Evolutionary conservation across 2,888 invertebrate genomes (phyloP).

Genomic region (Ophioninae sp.): DNA sequence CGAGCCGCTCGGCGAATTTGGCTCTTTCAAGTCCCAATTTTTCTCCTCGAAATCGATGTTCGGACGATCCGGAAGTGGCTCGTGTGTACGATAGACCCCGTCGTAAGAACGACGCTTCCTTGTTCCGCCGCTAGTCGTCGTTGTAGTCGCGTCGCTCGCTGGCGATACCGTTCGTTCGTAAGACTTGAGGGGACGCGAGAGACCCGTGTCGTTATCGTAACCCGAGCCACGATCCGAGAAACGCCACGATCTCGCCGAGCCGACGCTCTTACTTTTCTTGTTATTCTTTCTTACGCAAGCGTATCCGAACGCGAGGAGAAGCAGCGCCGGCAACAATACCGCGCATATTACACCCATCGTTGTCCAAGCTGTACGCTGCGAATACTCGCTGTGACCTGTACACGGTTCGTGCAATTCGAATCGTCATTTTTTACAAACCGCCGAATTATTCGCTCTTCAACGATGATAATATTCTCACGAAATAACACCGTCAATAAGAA

Average conservation of each 20-base stretch:
- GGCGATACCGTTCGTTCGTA: constrained; percentile 83
- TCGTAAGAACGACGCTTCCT: constrained; percentile 90
- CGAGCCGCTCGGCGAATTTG: constrained; percentile 68
- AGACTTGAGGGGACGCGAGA: constrained; percentile 75
- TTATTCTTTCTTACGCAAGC: constrained; percentile 67
- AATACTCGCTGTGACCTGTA: constrained; percentile 83
- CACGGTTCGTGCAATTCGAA: constrained; percentile 45
- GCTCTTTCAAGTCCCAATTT: constrained; percentile 87
- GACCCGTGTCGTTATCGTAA: constrained; percentile 69
- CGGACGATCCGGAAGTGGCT: constrained; percentile 89
- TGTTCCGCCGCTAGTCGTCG: constrained; percentile 82
- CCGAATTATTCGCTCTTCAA: no score
- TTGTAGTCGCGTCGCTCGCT: constrained; percentile 82
- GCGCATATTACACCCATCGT: constrained; percentile 88
- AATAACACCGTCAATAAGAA: no score
- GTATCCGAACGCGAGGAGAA: constrained; percentile 70
- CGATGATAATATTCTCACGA: no score
- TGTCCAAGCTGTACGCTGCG: constrained; percentile 88
- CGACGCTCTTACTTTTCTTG: constrained; percentile 60
- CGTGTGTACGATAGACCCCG: constrained; percentile 91
- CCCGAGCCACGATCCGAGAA: constrained; percentile 74
- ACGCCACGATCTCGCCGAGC: constrained; percentile 75
- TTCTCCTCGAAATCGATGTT: constrained; percentile 91
- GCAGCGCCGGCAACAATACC: constrained; percentile 85
- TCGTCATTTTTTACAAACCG: constrained; percentile 12